Percentiles rank a stretch among this genome's conserved stretches.
phyloP scores from a whole-genome alignment of 1,140 invertebrate genomes.

The Dendrolimus punctatus region DNA sequence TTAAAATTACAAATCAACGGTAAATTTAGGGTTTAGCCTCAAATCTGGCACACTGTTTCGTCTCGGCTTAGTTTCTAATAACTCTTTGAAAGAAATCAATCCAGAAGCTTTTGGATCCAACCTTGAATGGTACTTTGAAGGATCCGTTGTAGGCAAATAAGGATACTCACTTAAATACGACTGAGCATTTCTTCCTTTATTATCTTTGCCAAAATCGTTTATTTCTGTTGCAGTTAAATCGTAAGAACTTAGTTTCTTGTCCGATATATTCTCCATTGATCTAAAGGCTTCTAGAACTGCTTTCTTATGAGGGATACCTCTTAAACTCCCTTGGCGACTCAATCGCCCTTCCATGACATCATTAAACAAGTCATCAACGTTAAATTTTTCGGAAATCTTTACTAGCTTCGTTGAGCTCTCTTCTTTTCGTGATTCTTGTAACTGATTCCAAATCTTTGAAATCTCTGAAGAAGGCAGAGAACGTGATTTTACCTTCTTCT shows the following conservation, averaged over 20 bases:
- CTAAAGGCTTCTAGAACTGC: conserved; percentile 68
- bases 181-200: conserved; percentile 57
- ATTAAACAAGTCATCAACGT: conserved; percentile 66
- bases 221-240: conserved; percentile 59
- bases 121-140: conserved; percentile 64
- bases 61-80: conserved; percentile 46
- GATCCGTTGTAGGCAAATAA: conserved; percentile 65
- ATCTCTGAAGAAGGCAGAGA: conserved; percentile 61
- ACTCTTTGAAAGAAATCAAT: conserved; percentile 62
- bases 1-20: conserved; percentile 40
- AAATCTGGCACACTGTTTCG: conserved; percentile 68
- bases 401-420: conserved; percentile 35
- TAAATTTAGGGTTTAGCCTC: conserved; percentile 52
- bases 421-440: conserved; percentile 35
- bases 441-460: conserved; percentile 47
- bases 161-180: conserved; percentile 68
- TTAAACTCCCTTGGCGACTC: conserved; percentile 62
- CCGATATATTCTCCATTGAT: conserved; percentile 67
- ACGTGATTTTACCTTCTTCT: conserved; percentile 48
- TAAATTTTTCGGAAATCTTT: conserved; percentile 71
- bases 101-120: conserved; percentile 59
- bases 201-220: conserved; percentile 51
- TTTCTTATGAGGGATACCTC: conserved; percentile 70
- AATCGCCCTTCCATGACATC: conserved; percentile 64
- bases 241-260: conserved; percentile 54